Evolutionary conservation across 2,113 vertebrate genomes (phyloP), one percentile per base, ranked within the genome.

Genomic region (Oreochromis niloticus): DNA sequence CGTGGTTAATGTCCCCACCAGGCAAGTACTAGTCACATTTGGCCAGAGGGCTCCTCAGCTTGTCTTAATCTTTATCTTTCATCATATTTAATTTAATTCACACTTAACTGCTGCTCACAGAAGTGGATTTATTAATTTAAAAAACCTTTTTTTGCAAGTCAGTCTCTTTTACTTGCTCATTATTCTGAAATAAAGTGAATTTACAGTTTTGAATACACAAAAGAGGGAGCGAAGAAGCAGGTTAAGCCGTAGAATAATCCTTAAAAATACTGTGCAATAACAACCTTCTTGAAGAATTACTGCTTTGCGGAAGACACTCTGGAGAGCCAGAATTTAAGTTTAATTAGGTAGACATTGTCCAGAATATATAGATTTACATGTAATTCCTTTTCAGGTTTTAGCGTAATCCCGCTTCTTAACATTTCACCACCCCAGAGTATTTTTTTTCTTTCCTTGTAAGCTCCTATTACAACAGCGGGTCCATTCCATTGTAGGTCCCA

Each of bases 361-460:
- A 81, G 68, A 91, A 92, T 89, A 87, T 92, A 92, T 89, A 91
- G 91, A 92, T 94, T 90, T 88, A 89, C 78, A 73, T 86, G 79
- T 87, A 92, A 94, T 90, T 94, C 93, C 91, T 87, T 87, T 91
- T 92, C 63, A 90, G 80, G 90, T 93, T 91, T 75, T 87, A 73
- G 87, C 19, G 50, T 95, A 93, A 95, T 95, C 94, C 90, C 75
- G 84, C 85, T 94, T 88, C 88, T 92, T 88, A 93, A 90, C 92
- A 85, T 83, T 88, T 82, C 57, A 50, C 84, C 59, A 86, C 92
- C 87, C 88, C 71, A 59, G 90, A 90, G 91, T 86, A 52, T 85
- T 91, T 91, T 81, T 81, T 50, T 82, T 82, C 36, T 71, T 48
- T 48, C 85, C 55, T 73, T 71, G 85, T 94, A 91, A 94, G 91